Evolutionary conservation across 2,797 vertebrate species (phyloP).

Genomic region (Enteromius viviparus): DNA sequence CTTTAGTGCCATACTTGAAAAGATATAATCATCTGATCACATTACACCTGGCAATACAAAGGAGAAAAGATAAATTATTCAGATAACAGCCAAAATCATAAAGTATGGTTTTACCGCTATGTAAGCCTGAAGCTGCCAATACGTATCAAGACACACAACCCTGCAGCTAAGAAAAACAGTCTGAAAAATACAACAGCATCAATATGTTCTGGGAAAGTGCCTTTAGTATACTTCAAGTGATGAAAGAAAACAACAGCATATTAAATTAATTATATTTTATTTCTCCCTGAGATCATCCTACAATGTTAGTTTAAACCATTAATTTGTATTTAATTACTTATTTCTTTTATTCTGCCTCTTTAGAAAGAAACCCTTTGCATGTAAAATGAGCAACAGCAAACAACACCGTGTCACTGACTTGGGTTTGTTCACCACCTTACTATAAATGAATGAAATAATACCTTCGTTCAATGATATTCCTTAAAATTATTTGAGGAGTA

Average conservation of each 20-base stretch:
- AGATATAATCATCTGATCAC: conserved; percentile 16
- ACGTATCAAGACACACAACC: conserved; percentile 4
- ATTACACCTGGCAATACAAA: not conserved
- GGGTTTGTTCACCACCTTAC: not conserved
- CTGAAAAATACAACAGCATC: not conserved
- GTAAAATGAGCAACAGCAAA: not conserved
- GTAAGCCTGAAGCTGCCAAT: conserved; percentile 14
- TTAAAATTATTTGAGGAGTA: not conserved
- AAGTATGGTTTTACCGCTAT: conserved; percentile 23
- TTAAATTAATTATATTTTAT: not conserved
- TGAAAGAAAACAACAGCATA: not conserved
- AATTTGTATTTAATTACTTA: not conserved
- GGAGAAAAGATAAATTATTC: conserved; percentile 25
- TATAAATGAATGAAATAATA: not conserved
- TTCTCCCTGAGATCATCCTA: not conserved
- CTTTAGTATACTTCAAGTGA: not conserved
- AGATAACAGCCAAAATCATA: conserved; percentile 5
- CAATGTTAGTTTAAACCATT: not conserved
- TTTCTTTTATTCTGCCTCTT: not conserved
- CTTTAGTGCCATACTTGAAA: not conserved
- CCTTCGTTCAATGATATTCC: not conserved
- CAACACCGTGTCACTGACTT: not conserved
- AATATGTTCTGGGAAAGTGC: not conserved
- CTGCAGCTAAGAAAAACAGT: conserved; percentile 3
- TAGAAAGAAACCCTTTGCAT: not conserved